Conservation (phyloP, 2,888 invertebrate genomes). For the Ptychoptera contaminata region DNA sequence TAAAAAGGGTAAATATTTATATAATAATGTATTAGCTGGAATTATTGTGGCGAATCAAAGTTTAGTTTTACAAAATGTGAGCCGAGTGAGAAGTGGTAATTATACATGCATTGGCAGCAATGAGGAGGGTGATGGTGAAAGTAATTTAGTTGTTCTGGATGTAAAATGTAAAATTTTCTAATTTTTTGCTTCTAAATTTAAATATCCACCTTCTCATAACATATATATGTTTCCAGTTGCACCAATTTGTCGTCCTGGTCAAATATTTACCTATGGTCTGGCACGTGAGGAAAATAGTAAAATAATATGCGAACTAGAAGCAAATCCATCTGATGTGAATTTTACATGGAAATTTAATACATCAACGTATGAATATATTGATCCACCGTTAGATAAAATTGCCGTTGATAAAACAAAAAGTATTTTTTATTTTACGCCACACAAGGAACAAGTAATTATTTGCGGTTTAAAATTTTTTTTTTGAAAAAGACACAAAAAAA, state of each 20-base stretch:
- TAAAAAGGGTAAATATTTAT: constrained; percentile 46
- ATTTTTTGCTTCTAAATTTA: not conserved
- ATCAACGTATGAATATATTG: constrained; percentile 37
- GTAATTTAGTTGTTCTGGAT: constrained; percentile 53
- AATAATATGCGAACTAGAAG: constrained; percentile 54
- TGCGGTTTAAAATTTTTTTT: not conserved
- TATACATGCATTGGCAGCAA: constrained; percentile 68
- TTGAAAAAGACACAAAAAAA: not conserved
- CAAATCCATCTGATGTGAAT: constrained; percentile 50
- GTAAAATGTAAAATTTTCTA: constrained; percentile 49
- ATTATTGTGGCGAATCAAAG: constrained; percentile 70
- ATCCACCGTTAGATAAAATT: constrained; percentile 30
- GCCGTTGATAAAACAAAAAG: constrained; percentile 31
- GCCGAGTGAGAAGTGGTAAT: constrained; percentile 49
- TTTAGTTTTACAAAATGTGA: constrained; percentile 61
- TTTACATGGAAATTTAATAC: constrained; percentile 54
- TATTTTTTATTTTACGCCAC: constrained; percentile 33
- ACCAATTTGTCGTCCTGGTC: constrained; percentile 46
- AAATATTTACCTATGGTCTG: constrained; percentile 45
- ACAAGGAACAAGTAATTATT: constrained; percentile 28
- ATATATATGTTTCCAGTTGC: constrained; percentile 33
- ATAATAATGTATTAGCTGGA: constrained; percentile 57
- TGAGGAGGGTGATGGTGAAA: constrained; percentile 59
- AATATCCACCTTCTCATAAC: not conserved
- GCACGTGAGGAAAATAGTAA: constrained; percentile 47